Base-by-base conservation (phyloP, 2,797 vertebrate genomes). In the Alauda arvensis region DNA sequence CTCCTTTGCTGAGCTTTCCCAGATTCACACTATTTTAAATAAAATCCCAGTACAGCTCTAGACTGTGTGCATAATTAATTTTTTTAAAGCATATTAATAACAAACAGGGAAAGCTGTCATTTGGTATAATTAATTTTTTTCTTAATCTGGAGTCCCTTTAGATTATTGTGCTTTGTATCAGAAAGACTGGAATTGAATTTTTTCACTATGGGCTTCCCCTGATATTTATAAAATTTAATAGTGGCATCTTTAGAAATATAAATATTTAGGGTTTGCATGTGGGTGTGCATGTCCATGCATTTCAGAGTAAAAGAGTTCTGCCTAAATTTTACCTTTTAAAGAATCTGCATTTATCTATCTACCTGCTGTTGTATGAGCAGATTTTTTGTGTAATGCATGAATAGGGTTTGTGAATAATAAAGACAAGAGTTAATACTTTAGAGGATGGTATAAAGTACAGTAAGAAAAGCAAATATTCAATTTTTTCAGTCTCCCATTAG, bases 401-500 rank as follows among this genome's bases (percentile, higher is more conserved):
- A 87, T 79, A 83, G 81, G 77, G 60, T 19, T 56, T 77, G 59
- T 83, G 83, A 92, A 86, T 84, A 86, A 84, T 62, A 92, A 89
- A 93, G 52, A 43, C 67, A 79, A 60, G 75, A 82, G 43, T 84
- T 86, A 82, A 87, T 90, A 71, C 63, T 94, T 93, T 83, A 87
- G 59, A 90, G 31, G 8, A 56, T 34, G 53, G 65, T 75, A 79
- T 63, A 56, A 85, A 92, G 53, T 82, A 81, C 43, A 71, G 80
- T 45, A 74, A 86, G 57, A 87, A 93, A 93, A 93, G 72, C 59
- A 93, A 92, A 94, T 77, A 91, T 31, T 69, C 80, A 25, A 33
- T 70, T 89, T 90, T 94, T 93, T 74, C 81, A 81, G 74, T 80
- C 63, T 95, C 46, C 60, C 43, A 70, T 53, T 93, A 93, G 82